A percentile compares a stretch with the other conserved stretches of the same genome.
These are phyloP conservation scores for Hydractinia echinata DNA, from an alignment of 30 jellyfish, hydroid and myxozoan species.

Conservation along the genomic window DNA sequence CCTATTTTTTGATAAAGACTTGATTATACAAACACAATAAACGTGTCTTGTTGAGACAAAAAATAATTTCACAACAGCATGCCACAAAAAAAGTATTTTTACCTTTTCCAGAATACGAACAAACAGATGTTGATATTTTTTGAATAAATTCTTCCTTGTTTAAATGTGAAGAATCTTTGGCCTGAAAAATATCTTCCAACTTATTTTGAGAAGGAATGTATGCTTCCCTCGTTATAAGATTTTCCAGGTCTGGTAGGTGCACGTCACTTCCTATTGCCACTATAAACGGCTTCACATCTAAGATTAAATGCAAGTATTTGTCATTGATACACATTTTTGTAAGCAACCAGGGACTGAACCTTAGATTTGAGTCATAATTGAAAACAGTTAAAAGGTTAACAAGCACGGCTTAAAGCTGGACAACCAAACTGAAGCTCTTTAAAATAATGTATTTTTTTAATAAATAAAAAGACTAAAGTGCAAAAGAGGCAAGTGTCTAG, in stretches of 20 bases:
- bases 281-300: slow-evolving; percentile 61
- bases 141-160: slow-evolving; percentile 23
- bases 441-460: too few species aligned
- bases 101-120: slow-evolving; percentile 65
- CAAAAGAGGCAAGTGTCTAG: too few species aligned
- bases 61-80: neutral
- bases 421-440: too few species aligned
- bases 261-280: slow-evolving; percentile 82
- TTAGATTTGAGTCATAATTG: too few species aligned
- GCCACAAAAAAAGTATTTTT: slow-evolving; percentile 14
- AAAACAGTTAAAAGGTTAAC: too few species aligned
- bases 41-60: neutral
- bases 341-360: too few species aligned
- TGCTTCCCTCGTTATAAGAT: slow-evolving; percentile 31
- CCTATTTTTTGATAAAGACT: too few species aligned
- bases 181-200: slow-evolving; percentile 46
- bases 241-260: slow-evolving; percentile 47
- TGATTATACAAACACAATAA: too few species aligned
- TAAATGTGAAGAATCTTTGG: slow-evolving; percentile 35
- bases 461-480: too few species aligned
- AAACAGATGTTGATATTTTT: slow-evolving; percentile 31
- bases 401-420: too few species aligned
- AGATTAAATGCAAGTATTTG: too few species aligned
- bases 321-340: too few species aligned
- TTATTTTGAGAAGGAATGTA: neutral